Percentiles rank a stretch among this genome's conserved stretches.
These are phyloP conservation scores for Diploscapter pachys DNA, from an alignment of 1,140 invertebrate genomes.

Conservation along the genomic window DNA sequence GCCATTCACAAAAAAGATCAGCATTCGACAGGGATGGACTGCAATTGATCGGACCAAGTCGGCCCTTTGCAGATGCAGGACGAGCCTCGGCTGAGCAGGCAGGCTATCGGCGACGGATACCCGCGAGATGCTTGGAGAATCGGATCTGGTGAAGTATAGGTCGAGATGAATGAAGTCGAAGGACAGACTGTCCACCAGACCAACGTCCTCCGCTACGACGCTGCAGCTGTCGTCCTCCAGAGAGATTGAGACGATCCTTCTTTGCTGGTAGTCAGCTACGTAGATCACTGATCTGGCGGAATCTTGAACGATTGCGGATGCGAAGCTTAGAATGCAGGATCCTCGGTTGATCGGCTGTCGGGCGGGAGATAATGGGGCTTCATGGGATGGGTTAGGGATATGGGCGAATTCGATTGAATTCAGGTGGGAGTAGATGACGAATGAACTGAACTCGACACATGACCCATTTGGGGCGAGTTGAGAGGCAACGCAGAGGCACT, in stretches of 20 bases:
- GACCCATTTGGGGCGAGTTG: not conserved
- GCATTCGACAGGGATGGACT: conserved; percentile 69
- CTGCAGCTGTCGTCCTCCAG: conserved; percentile 6
- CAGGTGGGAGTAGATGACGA: conserved; percentile 8
- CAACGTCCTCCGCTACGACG: conserved; percentile 54
- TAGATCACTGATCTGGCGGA: conserved; percentile 3
- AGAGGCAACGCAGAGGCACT: conserved; percentile 17
- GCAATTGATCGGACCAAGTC: conserved; percentile 79
- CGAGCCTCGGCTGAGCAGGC: conserved; percentile 58
- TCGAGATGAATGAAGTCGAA: conserved; percentile 69
- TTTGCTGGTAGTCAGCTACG: conserved; percentile 13
- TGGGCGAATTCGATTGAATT: conserved; percentile 11
- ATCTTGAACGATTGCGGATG: conserved; percentile 1
- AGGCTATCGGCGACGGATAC: conserved; percentile 43
- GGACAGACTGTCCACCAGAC: conserved; percentile 78
- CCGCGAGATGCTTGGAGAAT: conserved; percentile 72
- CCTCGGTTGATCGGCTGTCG: conserved; percentile 1
- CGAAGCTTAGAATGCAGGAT: conserved; percentile 5
- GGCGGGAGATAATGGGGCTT: not conserved
- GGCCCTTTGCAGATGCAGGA: conserved; percentile 69
- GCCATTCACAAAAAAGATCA: conserved; percentile 80
- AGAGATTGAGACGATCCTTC: conserved; percentile 3
- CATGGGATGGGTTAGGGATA: not conserved
- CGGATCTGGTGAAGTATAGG: conserved; percentile 74
- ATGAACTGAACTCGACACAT: not conserved